Conservation (phyloP, 2,113 vertebrate species). For the Neopipo cinnamomea region DNA sequence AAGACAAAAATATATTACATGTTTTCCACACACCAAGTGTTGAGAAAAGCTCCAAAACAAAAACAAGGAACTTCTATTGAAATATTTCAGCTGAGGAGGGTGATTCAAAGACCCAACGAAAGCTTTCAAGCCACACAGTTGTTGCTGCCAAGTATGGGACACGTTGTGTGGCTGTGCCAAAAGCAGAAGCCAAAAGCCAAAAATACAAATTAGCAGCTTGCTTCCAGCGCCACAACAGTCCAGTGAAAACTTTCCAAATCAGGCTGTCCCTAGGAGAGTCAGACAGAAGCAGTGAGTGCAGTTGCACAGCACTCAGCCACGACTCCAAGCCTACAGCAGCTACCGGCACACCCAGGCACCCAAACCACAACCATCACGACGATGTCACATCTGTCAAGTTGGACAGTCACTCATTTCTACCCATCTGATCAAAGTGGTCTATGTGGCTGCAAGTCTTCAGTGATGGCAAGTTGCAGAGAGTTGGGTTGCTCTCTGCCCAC, state of each 20-base stretch:
- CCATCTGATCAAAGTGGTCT: background rate
- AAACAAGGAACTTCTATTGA: background rate
- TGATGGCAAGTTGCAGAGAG: background rate
- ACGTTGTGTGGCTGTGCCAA: conserved; percentile 8
- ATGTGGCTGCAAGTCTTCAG: background rate
- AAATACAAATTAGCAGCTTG: conserved; percentile 49
- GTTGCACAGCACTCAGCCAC: background rate
- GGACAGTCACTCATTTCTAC: background rate
- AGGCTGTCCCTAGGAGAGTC: background rate
- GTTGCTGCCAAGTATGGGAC: conserved; percentile 21
- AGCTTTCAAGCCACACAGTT: conserved; percentile 26
- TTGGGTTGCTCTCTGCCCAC: background rate
- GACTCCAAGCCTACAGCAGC: background rate
- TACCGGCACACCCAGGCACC: fast-evolving
- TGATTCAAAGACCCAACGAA: background rate
- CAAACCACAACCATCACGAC: fast-evolving
- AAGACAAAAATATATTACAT: background rate
- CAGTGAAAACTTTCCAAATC: background rate
- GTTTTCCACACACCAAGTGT: background rate
- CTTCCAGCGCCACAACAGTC: background rate
- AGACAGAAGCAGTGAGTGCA: background rate
- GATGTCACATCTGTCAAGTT: background rate
- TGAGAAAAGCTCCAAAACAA: conserved; percentile 16
- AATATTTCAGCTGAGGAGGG: conserved; percentile 8
- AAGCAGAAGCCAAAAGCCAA: conserved; percentile 44